These are phyloP conservation scores for Halisarca cf. caerulea DNA, from an alignment of 37 sponge, comb jelly and placozoan genomes.

Conservation along the genomic window DNA sequence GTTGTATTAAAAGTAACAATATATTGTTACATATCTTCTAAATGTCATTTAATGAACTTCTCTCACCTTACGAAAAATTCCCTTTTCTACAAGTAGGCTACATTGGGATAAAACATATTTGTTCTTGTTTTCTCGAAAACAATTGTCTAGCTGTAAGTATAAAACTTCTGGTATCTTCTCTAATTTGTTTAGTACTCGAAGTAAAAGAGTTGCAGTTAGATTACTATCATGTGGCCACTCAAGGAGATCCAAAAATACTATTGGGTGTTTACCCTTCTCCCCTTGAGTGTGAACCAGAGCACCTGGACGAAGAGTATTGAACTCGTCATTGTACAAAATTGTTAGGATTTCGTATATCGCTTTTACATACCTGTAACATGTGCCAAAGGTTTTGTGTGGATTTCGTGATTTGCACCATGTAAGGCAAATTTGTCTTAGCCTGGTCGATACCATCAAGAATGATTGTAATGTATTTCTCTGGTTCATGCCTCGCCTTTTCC, in stretches of 20 bases:
- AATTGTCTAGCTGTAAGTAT: neutral
- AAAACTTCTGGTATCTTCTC: neutral
- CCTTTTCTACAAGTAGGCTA: neutral
- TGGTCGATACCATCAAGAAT: constrained; percentile 64
- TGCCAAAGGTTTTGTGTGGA: constrained; percentile 50
- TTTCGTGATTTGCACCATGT: constrained; percentile 12
- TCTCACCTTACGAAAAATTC: neutral
- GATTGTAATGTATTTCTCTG: constrained; percentile 16
- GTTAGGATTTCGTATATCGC: no score
- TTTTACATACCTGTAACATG: no score
- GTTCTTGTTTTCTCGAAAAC: neutral
- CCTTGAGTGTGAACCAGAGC: no score
- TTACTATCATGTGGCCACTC: neutral
- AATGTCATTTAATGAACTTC: no score
- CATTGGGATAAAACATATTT: neutral
- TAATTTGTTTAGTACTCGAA: neutral
- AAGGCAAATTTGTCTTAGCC: constrained; percentile 33
- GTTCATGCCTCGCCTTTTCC: constrained; percentile 37
- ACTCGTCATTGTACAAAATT: no score
- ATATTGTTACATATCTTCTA: no score
- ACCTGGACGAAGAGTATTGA: no score
- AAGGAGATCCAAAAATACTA: neutral
- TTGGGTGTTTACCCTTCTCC: neutral
- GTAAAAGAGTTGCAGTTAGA: neutral
- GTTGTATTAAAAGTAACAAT: no score